Conservation (phyloP, 2,888 invertebrate genomes). For the Xestia rhomboidea region DNA sequence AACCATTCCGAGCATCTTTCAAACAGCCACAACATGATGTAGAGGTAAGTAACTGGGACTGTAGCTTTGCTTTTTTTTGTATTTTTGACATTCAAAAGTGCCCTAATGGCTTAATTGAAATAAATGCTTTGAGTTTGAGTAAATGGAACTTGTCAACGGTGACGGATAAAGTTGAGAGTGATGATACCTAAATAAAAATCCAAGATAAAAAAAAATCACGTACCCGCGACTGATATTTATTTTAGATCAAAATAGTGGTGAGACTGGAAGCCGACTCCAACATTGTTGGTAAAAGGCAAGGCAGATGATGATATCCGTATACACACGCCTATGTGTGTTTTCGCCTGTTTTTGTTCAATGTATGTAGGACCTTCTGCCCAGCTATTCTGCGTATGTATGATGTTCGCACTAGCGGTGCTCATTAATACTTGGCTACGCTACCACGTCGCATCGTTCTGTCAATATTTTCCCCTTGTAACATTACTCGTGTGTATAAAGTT, state of each 20-base stretch:
- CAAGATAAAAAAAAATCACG: neutral
- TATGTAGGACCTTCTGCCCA: neutral
- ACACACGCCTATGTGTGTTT: neutral
- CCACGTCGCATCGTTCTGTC: slow-evolving; percentile 19
- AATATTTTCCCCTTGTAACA: slow-evolving; percentile 47
- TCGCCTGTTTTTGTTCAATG: neutral
- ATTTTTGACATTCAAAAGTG: no score
- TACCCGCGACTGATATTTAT: neutral
- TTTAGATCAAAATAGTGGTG: neutral
- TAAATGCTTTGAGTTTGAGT: no score
- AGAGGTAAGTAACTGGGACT: neutral
- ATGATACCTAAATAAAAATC: neutral
- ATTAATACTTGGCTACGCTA: slow-evolving; percentile 51
- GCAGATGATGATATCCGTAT: neutral
- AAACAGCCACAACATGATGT: neutral
- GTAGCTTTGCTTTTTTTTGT: no score
- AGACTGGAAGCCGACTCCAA: neutral
- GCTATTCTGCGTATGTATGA: neutral
- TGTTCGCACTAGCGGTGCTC: slow-evolving; percentile 35
- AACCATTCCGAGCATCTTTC: neutral
- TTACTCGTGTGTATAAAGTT: slow-evolving; percentile 26
- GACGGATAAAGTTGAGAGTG: neutral
- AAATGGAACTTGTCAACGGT: neutral
- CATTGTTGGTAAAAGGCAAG: neutral
- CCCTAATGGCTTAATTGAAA: no score